phyloP scores from a whole-genome alignment of 2,797 vertebrate species.

The Microhierax caerulescens region DNA sequence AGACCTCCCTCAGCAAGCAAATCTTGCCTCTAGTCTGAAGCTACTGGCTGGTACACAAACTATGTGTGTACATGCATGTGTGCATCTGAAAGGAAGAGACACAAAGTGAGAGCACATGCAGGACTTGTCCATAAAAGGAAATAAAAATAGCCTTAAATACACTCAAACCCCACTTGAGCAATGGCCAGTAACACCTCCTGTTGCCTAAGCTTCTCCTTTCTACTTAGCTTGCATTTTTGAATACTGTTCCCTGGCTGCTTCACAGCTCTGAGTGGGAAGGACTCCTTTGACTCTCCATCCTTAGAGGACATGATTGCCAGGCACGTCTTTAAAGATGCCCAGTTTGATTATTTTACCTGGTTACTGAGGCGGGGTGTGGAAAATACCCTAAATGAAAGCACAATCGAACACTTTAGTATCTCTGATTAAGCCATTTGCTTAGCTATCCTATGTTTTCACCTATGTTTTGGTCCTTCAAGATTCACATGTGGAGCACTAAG shows the following conservation, averaged over 20 bases:
- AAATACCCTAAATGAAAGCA: neutral
- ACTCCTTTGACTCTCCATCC: neutral
- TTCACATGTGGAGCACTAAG: neutral
- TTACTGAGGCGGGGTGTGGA: neutral
- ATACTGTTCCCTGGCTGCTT: neutral
- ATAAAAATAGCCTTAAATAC: neutral
- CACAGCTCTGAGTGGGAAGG: neutral
- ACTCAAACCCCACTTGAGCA: neutral
- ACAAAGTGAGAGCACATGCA: neutral
- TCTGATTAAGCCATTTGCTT: neutral
- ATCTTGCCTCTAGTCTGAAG: neutral
- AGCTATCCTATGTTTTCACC: neutral
- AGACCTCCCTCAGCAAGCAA: neutral
- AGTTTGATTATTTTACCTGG: neutral
- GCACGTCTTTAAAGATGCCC: neutral
- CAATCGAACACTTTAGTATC: neutral
- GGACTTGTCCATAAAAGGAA: neutral
- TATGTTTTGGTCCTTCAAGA: neutral
- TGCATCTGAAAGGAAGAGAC: neutral
- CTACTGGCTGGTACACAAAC: neutral
- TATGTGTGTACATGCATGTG: rapidly evolving
- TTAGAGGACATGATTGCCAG: neutral
- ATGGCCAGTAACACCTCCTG: neutral
- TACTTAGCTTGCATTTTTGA: neutral
- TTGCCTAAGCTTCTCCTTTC: neutral